Base-by-base conservation (phyloP, 2,113 vertebrate species). In the Archilochus colubris region DNA sequence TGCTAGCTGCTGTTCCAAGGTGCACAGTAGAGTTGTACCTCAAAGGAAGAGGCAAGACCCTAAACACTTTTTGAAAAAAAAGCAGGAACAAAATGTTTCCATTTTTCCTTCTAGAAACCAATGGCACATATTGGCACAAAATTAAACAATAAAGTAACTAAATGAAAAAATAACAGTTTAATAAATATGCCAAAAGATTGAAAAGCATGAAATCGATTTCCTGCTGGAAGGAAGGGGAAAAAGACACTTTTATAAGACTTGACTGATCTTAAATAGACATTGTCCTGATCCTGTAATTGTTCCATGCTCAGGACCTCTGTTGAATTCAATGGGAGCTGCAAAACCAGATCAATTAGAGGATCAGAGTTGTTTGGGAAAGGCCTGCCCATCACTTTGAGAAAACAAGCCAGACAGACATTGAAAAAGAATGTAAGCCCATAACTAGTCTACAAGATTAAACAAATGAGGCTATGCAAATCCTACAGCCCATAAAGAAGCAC, bases 171-270 rank as follows among this genome's bases (percentile, higher is more conserved):
- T 90, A 90, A 85, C 79, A 62, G 46, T 68, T 94, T 82, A 89
- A 94, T 91, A 93, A 91, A 84, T 90, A 82, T 7, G 30, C 70
- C 31, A 31, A 23, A 30, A 94, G 88, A 92, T 6, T 94, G 89
- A 95, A 90, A 87, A 75, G 72, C 78, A 94, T 94, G 89, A 96
- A 94, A 94, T 95, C 85, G 68, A 96, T 96, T 96, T 91, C 38
- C 72, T 88, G 57, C 67, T 84, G 58, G n/a, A 83, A 83, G 46
- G 58, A 36, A 91, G 44, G 31, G 25, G 28, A 22, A 86, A 93
- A 89, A 61, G 43, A 81, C 76, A 90, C 72, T 94, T 91, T 51
- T 62, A 28, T 78, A 70, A 27, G 4, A 89, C 30, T 95, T 69
- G 30, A 69, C 57, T 73, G 86, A 79, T 77, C 58, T 86, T 86